Evolutionary conservation across 2,888 invertebrate species (phyloP).

Genomic region (Drosophila silvestris): DNA sequence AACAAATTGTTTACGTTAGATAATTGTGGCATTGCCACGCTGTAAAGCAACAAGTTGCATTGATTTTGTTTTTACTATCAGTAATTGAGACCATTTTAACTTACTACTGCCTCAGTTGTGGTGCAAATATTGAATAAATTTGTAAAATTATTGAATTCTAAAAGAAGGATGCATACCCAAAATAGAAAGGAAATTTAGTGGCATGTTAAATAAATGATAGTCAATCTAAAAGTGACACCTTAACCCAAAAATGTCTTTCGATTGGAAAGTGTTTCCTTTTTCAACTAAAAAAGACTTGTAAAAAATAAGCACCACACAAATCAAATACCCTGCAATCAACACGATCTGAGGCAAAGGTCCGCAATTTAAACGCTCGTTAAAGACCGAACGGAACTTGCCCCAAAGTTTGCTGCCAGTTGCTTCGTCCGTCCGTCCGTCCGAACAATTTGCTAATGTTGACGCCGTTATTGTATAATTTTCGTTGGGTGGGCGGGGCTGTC

Average conservation of each 20-base stretch:
- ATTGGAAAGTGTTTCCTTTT: background rate
- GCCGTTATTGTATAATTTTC: slow-evolving; percentile 77
- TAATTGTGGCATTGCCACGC: background rate
- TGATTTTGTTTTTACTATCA: background rate
- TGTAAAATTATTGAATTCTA: background rate
- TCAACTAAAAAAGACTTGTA: background rate
- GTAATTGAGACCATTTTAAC: accelerated
- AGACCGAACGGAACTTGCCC: slow-evolving; percentile 23
- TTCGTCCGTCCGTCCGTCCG: background rate
- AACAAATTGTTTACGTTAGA: too few relatives aligned
- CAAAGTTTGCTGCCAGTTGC: slow-evolving; percentile 20
- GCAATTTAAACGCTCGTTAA: slow-evolving; percentile 60
- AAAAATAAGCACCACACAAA: background rate
- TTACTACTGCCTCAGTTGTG: background rate
- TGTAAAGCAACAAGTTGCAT: background rate
- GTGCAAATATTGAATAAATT: background rate
- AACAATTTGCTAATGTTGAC: slow-evolving; percentile 80
- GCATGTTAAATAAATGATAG: background rate
- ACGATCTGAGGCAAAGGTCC: slow-evolving; percentile 23
- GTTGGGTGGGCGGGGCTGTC: slow-evolving; percentile 39
- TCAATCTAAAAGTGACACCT: background rate
- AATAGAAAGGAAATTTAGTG: background rate
- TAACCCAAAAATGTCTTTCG: background rate
- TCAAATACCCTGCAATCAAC: slow-evolving; percentile 19
- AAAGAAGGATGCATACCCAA: accelerated